A percentile compares a stretch with the other conserved stretches of the same genome.
These are phyloP conservation scores for Casuarius casuarius DNA, from an alignment of 2,113 vertebrate species.

Conservation along the genomic window DNA sequence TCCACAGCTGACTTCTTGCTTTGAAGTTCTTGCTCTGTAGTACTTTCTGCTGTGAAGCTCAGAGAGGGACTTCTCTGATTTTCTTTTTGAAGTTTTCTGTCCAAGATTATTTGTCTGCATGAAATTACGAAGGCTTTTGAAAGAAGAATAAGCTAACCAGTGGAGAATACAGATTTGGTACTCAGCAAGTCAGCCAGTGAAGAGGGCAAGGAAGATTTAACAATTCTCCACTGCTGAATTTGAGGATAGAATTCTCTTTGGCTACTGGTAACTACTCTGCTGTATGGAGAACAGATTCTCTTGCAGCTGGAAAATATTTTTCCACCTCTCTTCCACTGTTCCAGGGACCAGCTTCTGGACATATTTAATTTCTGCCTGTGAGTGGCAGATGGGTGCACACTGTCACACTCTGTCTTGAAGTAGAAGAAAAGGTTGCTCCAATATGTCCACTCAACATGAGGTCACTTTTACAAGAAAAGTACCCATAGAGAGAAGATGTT, in stretches of 20 bases:
- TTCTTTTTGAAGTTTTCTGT: slow-evolving; percentile 27
- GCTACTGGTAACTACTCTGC: background rate
- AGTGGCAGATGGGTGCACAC: no score
- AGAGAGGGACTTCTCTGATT: background rate
- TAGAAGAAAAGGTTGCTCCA: background rate
- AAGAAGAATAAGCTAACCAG: background rate
- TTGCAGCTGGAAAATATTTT: background rate
- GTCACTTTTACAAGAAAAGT: background rate
- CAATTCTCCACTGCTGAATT: background rate
- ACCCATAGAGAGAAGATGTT: background rate
- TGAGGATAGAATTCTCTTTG: background rate
- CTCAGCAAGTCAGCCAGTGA: background rate
- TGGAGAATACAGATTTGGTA: background rate
- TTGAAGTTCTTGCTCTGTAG: slow-evolving; percentile 20
- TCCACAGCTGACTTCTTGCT: slow-evolving; percentile 4
- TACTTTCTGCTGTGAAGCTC: background rate
- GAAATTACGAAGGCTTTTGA: background rate
- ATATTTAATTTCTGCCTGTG: background rate
- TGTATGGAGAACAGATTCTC: background rate
- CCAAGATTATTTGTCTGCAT: background rate
- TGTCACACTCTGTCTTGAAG: background rate
- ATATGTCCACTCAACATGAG: background rate
- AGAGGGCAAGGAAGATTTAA: background rate
- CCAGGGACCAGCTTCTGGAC: background rate
- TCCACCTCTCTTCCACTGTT: background rate